A percentile compares a stretch with the other conserved stretches of the same genome.
phyloP scores from a whole-genome alignment of 2,113 vertebrate genomes.

The Prietella phreatophila region DNA sequence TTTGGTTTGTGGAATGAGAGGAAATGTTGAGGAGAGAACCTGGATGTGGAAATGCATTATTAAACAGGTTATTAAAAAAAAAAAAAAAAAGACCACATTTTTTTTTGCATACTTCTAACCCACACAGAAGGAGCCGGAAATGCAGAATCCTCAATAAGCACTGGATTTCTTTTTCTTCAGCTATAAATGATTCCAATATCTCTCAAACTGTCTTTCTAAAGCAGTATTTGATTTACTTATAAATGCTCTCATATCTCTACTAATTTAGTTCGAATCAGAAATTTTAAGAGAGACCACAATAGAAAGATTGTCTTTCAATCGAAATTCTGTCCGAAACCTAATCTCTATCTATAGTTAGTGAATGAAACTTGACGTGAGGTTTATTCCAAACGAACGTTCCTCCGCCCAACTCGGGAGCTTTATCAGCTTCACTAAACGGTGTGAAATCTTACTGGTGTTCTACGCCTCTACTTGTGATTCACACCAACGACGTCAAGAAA shows the following conservation, averaged over 20 bases:
- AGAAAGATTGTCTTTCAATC: background rate
- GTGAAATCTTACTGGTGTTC: constrained; percentile 7
- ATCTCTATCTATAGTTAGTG: background rate
- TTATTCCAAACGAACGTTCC: background rate
- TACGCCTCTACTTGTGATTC: background rate
- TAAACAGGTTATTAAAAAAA: constrained; percentile 20
- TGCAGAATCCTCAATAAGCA: background rate
- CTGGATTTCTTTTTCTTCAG: background rate
- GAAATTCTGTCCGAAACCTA: background rate
- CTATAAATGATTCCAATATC: background rate
- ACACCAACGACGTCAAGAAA: background rate
- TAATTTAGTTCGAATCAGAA: background rate
- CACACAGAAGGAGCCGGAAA: background rate
- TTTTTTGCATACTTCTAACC: background rate
- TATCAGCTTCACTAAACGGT: background rate
- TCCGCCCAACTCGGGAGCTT: background rate
- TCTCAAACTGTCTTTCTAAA: background rate
- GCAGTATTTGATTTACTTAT: background rate
- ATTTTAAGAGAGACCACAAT: background rate
- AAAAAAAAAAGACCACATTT: background rate
- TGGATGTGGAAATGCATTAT: constrained; percentile 24
- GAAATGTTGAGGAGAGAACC: background rate
- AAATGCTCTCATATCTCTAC: background rate
- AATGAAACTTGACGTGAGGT: background rate
- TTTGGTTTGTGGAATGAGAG: background rate